phyloP scores from a whole-genome alignment of 2,888 invertebrate genomes.

The Leptopterna dolabrata region DNA sequence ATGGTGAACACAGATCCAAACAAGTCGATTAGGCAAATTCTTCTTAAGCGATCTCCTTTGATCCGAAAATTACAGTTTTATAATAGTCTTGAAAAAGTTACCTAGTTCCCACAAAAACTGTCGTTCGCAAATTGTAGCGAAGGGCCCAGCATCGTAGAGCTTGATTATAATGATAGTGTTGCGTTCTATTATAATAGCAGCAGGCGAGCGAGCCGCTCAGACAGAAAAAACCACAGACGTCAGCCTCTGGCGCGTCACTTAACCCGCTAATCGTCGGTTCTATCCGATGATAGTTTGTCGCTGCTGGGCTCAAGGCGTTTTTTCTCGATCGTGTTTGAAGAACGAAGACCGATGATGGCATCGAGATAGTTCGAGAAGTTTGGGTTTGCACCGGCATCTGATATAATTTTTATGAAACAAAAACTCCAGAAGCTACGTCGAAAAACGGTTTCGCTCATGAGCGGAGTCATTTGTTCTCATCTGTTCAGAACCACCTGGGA shows the following conservation, averaged over 20 bases:
- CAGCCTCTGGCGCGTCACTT: not conserved
- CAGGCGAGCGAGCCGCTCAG: no score
- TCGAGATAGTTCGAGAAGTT: not conserved
- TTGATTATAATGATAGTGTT: not conserved
- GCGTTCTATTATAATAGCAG: not conserved
- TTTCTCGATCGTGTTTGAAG: not conserved
- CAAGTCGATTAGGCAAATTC: no score
- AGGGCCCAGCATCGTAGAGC: not conserved
- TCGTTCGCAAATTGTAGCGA: not conserved
- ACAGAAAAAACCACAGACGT: not conserved
- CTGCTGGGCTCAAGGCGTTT: not conserved
- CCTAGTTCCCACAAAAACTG: not conserved
- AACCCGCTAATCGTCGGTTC: slow-evolving; percentile 16
- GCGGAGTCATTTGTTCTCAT: not conserved
- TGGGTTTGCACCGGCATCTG: not conserved
- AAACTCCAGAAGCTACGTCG: not conserved
- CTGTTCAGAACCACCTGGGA: not conserved
- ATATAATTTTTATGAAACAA: not conserved
- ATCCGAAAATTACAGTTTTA: no score
- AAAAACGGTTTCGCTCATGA: not conserved
- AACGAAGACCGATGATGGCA: not conserved
- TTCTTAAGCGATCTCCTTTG: no score
- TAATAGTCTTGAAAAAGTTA: no score
- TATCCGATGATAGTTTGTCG: slow-evolving; percentile 30
- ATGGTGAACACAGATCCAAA: no score